Evolutionary conservation across 2,797 vertebrate genomes (phyloP), one percentile per base, ranked within the genome.

Genomic region (Phrynocephalus guinanensis): DNA sequence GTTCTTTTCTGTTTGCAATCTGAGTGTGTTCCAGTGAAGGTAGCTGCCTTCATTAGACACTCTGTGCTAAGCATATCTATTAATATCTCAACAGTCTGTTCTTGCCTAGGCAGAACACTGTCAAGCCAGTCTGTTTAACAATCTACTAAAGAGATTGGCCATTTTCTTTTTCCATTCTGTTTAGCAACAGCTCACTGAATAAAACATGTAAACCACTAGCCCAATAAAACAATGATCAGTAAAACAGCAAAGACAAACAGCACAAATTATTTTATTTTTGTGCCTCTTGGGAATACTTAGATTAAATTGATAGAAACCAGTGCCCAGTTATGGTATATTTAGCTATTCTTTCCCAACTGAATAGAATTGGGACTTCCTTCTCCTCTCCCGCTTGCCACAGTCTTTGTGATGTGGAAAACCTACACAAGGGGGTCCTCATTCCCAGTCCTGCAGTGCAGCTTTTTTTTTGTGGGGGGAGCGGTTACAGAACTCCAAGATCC

Each of bases 21-120:
- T 90, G 83, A 60, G 38, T 68, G 75, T 87, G 81, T 90, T 63
- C 33, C 88, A 86, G 50, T 87, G 85, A 89, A 88, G 50, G 18
- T 70, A 28, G 75, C 0, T 9, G 87, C 75, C 91, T 86, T 91
- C 83, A 66, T 24, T 85, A 90, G 71, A 48, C 73, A 75, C 20
- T 79, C 75, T 85, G 33, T 77, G 76, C 84, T 87, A 80, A 38
- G 33, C 5, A 0, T 84, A 83, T 22, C 76, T 89, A 15, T 87
- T 73, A 89, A 89, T 88, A 82, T n/a, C 71, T 75, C 56, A 70
- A 5, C 56, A 70, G 10, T 66, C 73, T 30, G 8, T 18, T 48
- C 33, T 22, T 77, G 28, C 60, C 18, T 52, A 79, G n/a, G 71
- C 48, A 85, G 50, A 84, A 84, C 22, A 33, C 15, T 26, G 70